Evolutionary conservation across 2,113 vertebrate species (phyloP).

Genomic region (Pterocles burchelli): DNA sequence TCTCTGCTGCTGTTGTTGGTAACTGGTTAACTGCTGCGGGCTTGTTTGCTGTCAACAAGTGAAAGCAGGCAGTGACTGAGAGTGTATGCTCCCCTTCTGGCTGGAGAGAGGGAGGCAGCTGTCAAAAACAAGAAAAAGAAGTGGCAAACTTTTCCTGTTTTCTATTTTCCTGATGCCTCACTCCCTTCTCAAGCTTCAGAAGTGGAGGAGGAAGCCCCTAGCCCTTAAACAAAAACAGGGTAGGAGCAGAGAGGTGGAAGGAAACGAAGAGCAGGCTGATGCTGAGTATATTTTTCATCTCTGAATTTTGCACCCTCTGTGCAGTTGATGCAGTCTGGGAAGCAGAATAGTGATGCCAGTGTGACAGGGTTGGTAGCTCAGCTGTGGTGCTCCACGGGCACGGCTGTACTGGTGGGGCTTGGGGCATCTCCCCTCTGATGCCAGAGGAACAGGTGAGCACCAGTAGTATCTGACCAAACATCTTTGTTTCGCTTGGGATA

Average conservation of each 20-base stretch:
- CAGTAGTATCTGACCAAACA: not conserved
- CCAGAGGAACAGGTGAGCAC: not conserved
- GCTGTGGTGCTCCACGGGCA: not conserved
- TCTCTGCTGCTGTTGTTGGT: not conserved
- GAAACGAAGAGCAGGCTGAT: not conserved
- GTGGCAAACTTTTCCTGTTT: not conserved
- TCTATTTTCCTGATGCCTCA: not conserved
- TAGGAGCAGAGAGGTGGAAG: not conserved
- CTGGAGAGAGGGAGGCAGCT: not conserved
- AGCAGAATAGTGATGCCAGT: not conserved
- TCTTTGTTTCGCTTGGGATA: not conserved
- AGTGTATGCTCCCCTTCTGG: not conserved
- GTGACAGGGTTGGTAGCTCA: not conserved
- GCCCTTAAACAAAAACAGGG: not conserved
- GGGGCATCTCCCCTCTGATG: not conserved
- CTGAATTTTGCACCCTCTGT: not conserved
- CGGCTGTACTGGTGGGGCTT: not conserved
- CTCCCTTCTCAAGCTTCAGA: not conserved
- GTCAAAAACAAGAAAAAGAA: not conserved
- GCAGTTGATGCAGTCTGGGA: not conserved
- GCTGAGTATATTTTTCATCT: too few relatives aligned
- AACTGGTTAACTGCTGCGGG: not conserved
- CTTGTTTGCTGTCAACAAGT: not conserved
- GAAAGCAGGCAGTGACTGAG: not conserved
- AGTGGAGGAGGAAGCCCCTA: not conserved